These are phyloP conservation scores for Agriopis aurantiaria DNA, from an alignment of 2,888 invertebrate species.

Conservation along the genomic window DNA sequence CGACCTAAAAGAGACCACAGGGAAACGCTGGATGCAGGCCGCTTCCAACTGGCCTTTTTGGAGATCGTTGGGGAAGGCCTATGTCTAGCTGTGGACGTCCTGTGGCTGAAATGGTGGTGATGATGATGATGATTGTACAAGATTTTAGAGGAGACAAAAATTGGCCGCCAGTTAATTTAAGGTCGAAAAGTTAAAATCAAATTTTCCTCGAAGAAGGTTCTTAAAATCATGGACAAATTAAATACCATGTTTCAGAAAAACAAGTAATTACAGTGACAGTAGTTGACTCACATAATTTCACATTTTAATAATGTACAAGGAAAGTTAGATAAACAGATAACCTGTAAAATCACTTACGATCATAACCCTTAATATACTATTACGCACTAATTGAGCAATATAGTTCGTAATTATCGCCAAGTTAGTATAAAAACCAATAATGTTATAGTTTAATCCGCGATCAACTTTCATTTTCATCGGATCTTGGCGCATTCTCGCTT, in stretches of 20 bases:
- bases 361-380: conserved; percentile 54
- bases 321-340: neutral
- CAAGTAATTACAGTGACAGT: neutral
- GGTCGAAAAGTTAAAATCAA: neutral
- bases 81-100: too few relatives aligned
- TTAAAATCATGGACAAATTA: neutral
- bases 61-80: too few relatives aligned
- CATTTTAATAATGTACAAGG: neutral
- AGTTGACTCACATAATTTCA: neutral
- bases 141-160: too few relatives aligned
- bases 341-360: conserved; percentile 22
- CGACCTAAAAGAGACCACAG: too few relatives aligned
- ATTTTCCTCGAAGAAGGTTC: neutral
- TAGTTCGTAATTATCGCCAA: conserved; percentile 42
- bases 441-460: conserved; percentile 48
- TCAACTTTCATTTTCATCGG: conserved; percentile 68
- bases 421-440: conserved; percentile 57
- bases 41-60: too few relatives aligned
- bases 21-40: too few relatives aligned
- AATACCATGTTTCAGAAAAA: too few relatives aligned
- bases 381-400: conserved; percentile 40
- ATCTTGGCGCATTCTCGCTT: conserved; percentile 54
- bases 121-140: too few relatives aligned
- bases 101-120: too few relatives aligned
- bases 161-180: too few relatives aligned